Evolutionary conservation across 2,797 vertebrate genomes (phyloP), one percentile per base, ranked within the genome.

Genomic region (Serranus cabrilla): DNA sequence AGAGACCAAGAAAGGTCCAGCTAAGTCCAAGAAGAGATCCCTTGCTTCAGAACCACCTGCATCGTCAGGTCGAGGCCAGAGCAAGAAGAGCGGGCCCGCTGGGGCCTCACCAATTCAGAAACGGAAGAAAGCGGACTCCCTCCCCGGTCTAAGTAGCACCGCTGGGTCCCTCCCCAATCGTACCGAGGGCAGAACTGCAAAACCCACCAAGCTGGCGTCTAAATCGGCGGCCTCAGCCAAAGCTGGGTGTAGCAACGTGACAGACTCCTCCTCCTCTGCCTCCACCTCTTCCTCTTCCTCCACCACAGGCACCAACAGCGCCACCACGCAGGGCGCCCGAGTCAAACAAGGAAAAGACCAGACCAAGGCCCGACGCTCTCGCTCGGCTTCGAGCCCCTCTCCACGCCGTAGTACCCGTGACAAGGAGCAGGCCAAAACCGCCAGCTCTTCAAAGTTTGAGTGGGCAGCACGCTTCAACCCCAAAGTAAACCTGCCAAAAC

Each of bases 131-230:
- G 96, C 96, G 85, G 98, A 99, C 88, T 92, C 94, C 90, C 94
- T 96, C 84, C 94, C 96, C 90, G 95, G 96, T 95, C 93, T 96
- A 88, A 97, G 95, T 94, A 97, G 96, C 94, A 94, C 94, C 93
- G 94, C 96, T 94, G 95, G 94, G 92, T 94, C 95, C 92, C 96
- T 97, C 94, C 95, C 96, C 94, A 95, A 96, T 95, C 96, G 96
- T 95, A 94, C 95, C 67, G 97, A 99, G 96, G 96, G 97, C 94
- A 94, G 92, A 95, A 94, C 97, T 96, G 97, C 95, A 96, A 99
- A 99, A 99, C 96, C 97, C 94, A 97, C 96, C 98, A 99, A 99
- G 97, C 98, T 99, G 98, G 98, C 98, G 98, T 99, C 98, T 96
- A 99, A 99, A 98, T 98, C 98, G 50, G 97, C 97, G 94, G 92